Base-by-base conservation (phyloP, 2,113 vertebrate species). In the Nibea coibor region DNA sequence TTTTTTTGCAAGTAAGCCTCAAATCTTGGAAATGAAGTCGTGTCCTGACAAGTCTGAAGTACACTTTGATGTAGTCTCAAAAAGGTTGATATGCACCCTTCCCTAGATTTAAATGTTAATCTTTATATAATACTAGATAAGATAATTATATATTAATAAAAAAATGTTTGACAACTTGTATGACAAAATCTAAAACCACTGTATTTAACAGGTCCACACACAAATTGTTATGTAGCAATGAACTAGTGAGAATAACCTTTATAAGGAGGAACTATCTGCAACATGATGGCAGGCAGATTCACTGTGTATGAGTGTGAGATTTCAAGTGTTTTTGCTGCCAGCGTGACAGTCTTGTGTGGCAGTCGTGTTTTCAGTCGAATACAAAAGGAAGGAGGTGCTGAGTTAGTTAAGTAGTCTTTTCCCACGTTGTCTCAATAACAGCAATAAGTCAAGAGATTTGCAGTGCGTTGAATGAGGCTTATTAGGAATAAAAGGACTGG, bases 401-500 rank as follows among this genome's bases (percentile, higher is more conserved):
- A 62, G 45, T 56, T 42, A 14, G 75, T 54, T 75, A 65, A 79
- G 43, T 54, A 63, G 6, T 42, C n/a, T 62, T 85, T 90, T 90
- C 86, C 87, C 84, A 89, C 56, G 80, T 74, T 14, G 61, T 70
- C 72, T 78, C 57, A 58, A n/a, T 16, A 56, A 77, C 68, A 75
- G 28, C 58, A 58, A 51, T 78, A 87, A 90, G 35, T 70, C 22
- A 0, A 24, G 65, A 78, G 82, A 90, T 91, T 86, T 87, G 81
- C 51, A 81, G 56, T 78, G 58, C 72, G 62, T 15, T 82, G 77
- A 89, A 57, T 45, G 70, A 57, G 61, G 80, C 67, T 92, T 69
- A 89, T 84, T 86, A 88, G 78, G 64, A 84, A 83, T 83, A 75
- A 90, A 91, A 91, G 80, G 67, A 73, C 72, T 48, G 69, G 75